phyloP scores from a whole-genome alignment of 2,888 invertebrate species.

The Acanthopleura granulata region DNA sequence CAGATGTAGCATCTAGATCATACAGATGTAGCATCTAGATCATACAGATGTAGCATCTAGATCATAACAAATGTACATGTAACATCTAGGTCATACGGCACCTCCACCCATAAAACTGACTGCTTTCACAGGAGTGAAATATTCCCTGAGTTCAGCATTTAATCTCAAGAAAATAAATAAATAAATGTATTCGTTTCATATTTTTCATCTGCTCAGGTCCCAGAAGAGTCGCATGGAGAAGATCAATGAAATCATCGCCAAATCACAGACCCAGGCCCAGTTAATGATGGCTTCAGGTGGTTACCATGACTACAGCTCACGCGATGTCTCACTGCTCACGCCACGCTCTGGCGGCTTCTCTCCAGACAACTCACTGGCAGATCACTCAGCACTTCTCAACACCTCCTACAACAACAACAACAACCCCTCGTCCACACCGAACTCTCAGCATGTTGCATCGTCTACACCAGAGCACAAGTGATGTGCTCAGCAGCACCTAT shows the following conservation, averaged over 20 bases:
- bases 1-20: too few species aligned
- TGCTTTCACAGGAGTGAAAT: too few species aligned
- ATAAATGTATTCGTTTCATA: not conserved
- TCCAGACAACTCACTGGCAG: not conserved
- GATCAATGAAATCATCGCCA: slow-evolving; percentile 64
- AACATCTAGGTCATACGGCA: too few species aligned
- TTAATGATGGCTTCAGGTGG: slow-evolving; percentile 55
- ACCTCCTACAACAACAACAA: not conserved
- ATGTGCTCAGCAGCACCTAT: too few species aligned
- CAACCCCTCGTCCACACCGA: not conserved
- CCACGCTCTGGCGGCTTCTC: not conserved
- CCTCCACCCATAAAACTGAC: too few species aligned
- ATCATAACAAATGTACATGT: too few species aligned
- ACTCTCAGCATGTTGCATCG: not conserved
- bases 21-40: too few species aligned
- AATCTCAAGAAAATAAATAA: too few species aligned
- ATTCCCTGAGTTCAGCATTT: too few species aligned
- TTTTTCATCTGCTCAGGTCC: slow-evolving; percentile 38
- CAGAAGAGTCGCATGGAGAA: slow-evolving; percentile 63
- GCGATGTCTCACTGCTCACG: slow-evolving; percentile 3
- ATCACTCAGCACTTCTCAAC: not conserved
- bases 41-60: too few species aligned
- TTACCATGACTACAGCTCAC: slow-evolving; percentile 17
- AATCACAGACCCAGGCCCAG: slow-evolving; percentile 62
- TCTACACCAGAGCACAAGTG: not conserved